These are phyloP conservation scores for Hydrolagus affinis DNA, from an alignment of 2,113 vertebrate species.

Conservation along the genomic window DNA sequence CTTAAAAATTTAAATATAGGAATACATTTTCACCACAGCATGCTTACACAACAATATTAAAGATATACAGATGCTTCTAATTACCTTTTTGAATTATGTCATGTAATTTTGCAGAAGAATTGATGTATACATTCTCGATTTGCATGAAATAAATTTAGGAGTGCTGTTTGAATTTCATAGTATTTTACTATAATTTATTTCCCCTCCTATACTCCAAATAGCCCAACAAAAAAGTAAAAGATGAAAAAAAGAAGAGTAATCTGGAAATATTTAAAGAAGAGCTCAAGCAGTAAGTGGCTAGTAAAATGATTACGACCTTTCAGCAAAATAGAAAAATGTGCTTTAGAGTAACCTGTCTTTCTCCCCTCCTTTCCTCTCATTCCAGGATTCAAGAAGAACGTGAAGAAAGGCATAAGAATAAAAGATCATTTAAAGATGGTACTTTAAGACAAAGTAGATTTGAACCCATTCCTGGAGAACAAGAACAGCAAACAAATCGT, in stretches of 20 bases:
- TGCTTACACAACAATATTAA: neutral
- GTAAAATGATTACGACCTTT: neutral
- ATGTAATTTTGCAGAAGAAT: neutral
- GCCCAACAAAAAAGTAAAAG: conserved; percentile 56
- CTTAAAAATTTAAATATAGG: neutral
- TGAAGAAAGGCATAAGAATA: conserved; percentile 61
- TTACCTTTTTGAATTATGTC: neutral
- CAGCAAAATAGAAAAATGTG: neutral
- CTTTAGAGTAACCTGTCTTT: neutral
- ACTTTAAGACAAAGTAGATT: conserved; percentile 32
- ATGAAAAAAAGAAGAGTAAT: conserved; percentile 69
- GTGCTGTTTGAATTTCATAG: neutral
- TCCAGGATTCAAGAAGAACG: conserved; percentile 67
- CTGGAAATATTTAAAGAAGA: conserved; percentile 69
- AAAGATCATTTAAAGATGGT: conserved; percentile 42
- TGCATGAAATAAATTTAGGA: neutral
- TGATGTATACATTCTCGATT: neutral
- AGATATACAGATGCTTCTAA: neutral
- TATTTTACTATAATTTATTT: neutral
- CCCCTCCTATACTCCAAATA: conserved; percentile 33
- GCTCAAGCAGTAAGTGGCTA: conserved; percentile 56
- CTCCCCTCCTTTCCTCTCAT: neutral
- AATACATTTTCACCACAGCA: neutral
- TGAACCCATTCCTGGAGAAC: conserved; percentile 45
- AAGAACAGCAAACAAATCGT: conserved; percentile 49